Evolutionary conservation across 2,797 vertebrate species (phyloP), one percentile per base, ranked within the genome.

Genomic region (Enteromius treurensis): DNA sequence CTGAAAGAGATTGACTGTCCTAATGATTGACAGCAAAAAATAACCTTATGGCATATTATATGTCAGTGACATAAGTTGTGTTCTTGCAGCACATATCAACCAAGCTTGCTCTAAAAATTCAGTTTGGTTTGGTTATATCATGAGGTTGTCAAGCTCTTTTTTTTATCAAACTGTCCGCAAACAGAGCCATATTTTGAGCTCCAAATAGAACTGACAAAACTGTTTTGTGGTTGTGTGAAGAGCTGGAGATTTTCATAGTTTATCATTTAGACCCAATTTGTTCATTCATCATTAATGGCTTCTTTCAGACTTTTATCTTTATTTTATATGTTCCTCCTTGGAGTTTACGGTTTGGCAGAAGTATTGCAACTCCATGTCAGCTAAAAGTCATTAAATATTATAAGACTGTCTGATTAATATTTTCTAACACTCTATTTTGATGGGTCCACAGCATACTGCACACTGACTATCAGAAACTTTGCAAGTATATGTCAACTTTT

Each of bases 271-370:
- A 58, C 51, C 5, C 21, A 26, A 5, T 42, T 29, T 42, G 2
- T 29, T 65, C 23, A 65, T 78, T 32, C 11, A 49, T 78, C 47
- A 65, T 78, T 60, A 60, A 78, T 78, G 26, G 2, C 26, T 49
- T 78, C 23, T 64, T 62, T 77, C 55, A 15, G 76, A 49, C 17
- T 64, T 37, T 78, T 29, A 49, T 62, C 17, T 64, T 78, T 65
- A 78, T 78, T 77, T 26, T 26, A 26, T 58, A 77, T 64, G 58
- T 17, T 64, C 10, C 60, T 65, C 40, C 76, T 65, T 40, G 76
- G 76, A 17, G 26, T 77, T 47, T 62, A 47, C 21, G 37, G 65
- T 37, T 19, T 80, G 49, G 65, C 67, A 29, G 23, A 42, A 26
- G 51, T 37, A 42, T 37, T 80, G 40, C 40, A 42, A 42, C 40